Base-by-base conservation (phyloP, 2,888 invertebrate species). In the Sabatieria punctata region DNA sequence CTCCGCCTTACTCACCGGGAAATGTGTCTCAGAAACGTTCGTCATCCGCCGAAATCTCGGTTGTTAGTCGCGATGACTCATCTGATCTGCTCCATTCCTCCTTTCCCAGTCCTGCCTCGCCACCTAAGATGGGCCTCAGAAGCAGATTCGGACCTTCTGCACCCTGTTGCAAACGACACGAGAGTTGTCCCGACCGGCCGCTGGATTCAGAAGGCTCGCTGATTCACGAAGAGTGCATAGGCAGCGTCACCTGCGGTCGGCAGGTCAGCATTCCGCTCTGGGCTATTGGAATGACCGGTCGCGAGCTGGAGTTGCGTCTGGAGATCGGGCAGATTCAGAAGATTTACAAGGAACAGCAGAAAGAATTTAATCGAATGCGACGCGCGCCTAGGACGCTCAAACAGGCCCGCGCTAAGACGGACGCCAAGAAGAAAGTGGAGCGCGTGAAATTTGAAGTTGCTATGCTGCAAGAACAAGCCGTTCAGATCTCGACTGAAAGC, bases 291-390 rank as follows among this genome's bases (percentile, higher is more conserved):
- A 43, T 43, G 43, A 35, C 43, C 2, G 35, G 4, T 23, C 33
- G 43, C 21, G 84, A 85, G 64, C 71, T 80, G 57, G 80, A 82
- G 57, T 83, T 85, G 81, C 74, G 83, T 36, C 76, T 79, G 67
- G 75, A 78, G 48, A 65, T 86, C 50, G 81, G 82, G 22, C 83
- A 85, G 44, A 71, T 86, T 25, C 82, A 85, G 59, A 73, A 79
- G 24, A 78, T 82, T 60, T 70, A 83, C 61, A 77, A 78, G 51
- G 84, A 85, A 63, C 83, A 83, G 62, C 80, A 84, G 61, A 77
- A 77, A 26, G 82, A 85, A 65, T 68, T 86, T n/a, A 36, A 15
- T 4, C 4, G 15, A 4, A 4, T 36, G 3, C n/a, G 19, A n/a
- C 6, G 36, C 36, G n/a, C 4, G 6, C 19, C 3, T 4, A 36